Evolutionary conservation across 2,888 invertebrate species (phyloP).

Genomic region (Cephus nigrinus): DNA sequence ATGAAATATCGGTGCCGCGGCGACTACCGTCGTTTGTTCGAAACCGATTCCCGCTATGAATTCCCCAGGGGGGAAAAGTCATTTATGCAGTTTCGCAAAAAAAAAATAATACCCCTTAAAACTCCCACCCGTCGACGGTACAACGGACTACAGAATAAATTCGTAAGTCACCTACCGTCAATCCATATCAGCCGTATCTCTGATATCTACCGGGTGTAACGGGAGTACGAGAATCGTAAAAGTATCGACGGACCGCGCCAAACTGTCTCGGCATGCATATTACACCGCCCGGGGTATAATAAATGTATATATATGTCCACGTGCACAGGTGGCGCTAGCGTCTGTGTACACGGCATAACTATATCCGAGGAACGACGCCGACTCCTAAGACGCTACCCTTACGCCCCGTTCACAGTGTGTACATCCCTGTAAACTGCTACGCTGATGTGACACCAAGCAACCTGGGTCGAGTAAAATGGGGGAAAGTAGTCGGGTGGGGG

Average conservation of each 20-base stretch:
- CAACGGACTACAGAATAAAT: not conserved
- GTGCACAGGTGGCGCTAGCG: not conserved
- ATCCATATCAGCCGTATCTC: not conserved
- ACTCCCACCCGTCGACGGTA: not conserved
- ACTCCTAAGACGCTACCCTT: conserved; percentile 23
- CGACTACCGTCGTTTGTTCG: not conserved
- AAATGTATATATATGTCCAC: not conserved
- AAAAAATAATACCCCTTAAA: not conserved
- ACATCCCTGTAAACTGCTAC: conserved; percentile 58
- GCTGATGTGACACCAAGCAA: conserved; percentile 59
- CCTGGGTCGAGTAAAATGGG: conserved; percentile 42
- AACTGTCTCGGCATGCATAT: not conserved
- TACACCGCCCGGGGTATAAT: not conserved
- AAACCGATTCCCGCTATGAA: not conserved
- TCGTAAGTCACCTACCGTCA: not conserved
- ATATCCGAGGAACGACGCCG: not conserved
- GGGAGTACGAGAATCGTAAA: not conserved
- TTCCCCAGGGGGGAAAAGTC: not conserved
- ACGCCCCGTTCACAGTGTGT: conserved; percentile 33
- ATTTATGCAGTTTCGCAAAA: not conserved
- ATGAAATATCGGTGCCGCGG: conserved; percentile 46
- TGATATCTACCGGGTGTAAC: not conserved
- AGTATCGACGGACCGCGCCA: not conserved
- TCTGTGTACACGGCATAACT: not conserved
- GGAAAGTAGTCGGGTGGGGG: not conserved